A percentile compares a stretch with the other conserved stretches of the same genome.
Evolutionary conservation across 2,797 vertebrate species (phyloP).

Genomic region (Falco novaeseelandiae): DNA sequence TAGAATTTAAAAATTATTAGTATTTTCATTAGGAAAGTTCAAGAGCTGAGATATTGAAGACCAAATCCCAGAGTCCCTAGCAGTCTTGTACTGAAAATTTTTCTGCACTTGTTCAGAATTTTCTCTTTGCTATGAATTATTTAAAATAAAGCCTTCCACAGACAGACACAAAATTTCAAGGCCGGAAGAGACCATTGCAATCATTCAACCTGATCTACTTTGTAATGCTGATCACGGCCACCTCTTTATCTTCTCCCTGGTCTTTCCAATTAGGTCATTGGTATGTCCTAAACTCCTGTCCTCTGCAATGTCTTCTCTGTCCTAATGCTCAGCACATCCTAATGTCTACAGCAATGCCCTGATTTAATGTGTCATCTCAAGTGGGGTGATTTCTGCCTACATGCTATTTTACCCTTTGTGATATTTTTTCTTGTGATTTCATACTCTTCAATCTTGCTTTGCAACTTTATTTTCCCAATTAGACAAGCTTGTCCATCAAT

Average conservation of each 20-base stretch:
- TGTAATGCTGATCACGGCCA: not conserved
- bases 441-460: not conserved
- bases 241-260: not conserved
- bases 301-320: not conserved
- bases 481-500: not conserved
- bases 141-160: not conserved
- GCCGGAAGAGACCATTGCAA: not conserved
- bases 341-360: not conserved
- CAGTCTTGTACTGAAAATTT: not conserved
- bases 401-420: not conserved
- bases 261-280: not conserved
- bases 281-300: not conserved
- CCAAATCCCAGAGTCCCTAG: not conserved
- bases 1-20: conserved; percentile 52
- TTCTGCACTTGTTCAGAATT: not conserved
- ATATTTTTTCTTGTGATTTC: not conserved
- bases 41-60: conserved; percentile 12
- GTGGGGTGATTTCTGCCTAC: not conserved
- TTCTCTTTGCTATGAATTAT: not conserved
- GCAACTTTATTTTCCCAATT: not conserved
- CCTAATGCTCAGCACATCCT: not conserved
- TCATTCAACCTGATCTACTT: not conserved
- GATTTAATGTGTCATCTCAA: not conserved
- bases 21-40: conserved; percentile 44
- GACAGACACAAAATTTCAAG: not conserved